Evolutionary conservation across 2,113 vertebrate species (phyloP).

Genomic region (Merops nubicus): DNA sequence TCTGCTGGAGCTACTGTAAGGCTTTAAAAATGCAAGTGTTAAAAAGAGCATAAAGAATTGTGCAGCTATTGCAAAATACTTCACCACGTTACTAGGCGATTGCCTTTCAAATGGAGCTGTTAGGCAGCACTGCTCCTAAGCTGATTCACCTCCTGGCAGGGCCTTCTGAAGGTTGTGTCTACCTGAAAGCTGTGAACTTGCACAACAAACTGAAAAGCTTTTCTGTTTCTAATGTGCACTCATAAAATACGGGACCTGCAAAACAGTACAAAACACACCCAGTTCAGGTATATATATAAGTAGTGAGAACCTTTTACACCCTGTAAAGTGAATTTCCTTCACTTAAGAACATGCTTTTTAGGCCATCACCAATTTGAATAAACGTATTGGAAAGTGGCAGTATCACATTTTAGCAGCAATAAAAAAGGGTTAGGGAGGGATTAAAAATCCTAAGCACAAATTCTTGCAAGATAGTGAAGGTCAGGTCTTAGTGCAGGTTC

Average conservation of each 20-base stretch:
- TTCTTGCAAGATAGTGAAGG: background rate
- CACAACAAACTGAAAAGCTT: background rate
- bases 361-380: background rate
- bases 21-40: constrained; percentile 46
- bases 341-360: background rate
- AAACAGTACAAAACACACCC: background rate
- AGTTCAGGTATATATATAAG: background rate
- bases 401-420: background rate
- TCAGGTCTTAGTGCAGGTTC: rapidly evolving
- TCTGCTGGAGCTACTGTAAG: background rate
- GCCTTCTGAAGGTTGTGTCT: background rate
- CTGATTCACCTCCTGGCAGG: background rate
- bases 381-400: background rate
- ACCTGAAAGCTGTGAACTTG: constrained; percentile 1
- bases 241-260: background rate
- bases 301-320: background rate
- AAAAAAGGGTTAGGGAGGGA: background rate
- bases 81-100: background rate
- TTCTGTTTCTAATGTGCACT: background rate
- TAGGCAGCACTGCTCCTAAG: background rate
- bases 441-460: background rate
- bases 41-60: constrained; percentile 36
- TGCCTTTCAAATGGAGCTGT: background rate
- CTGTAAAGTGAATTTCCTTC: background rate
- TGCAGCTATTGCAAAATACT: constrained; percentile 32